Conservation (phyloP, 2,888 invertebrate species). For the Kryphioiulus occultus region DNA sequence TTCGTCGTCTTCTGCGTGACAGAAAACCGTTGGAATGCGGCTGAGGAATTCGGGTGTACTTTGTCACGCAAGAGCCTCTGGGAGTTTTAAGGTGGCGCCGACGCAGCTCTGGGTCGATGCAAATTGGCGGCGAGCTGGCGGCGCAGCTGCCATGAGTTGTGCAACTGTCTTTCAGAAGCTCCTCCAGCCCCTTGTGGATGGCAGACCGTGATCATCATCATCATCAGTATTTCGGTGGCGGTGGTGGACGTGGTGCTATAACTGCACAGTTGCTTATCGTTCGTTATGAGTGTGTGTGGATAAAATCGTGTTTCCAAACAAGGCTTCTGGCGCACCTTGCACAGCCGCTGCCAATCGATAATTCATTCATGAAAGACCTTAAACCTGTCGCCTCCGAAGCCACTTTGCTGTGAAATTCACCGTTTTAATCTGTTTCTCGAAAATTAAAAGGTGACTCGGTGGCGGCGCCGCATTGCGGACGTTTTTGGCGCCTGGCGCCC, state of each 20-base stretch:
- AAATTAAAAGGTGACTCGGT: background rate
- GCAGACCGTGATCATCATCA: background rate
- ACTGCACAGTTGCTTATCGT: background rate
- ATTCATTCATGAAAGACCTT: slow-evolving; percentile 12
- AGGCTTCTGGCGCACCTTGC: too few species aligned
- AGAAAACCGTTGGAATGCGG: slow-evolving; percentile 39
- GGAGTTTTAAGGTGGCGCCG: slow-evolving; percentile 42
- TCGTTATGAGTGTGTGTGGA: too few species aligned
- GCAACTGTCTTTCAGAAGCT: background rate
- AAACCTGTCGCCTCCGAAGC: background rate
- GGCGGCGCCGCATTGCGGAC: background rate
- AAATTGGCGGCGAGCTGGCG: slow-evolving; percentile 29
- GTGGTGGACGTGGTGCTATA: background rate
- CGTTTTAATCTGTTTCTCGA: background rate
- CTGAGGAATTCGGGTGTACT: slow-evolving; percentile 27
- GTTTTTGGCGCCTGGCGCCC: too few species aligned
- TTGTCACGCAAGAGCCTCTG: slow-evolving; percentile 29
- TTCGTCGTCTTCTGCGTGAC: slow-evolving; percentile 21
- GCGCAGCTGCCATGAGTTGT: slow-evolving; percentile 14
- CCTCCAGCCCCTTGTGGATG: background rate
- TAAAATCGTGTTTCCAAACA: too few species aligned
- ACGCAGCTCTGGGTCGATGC: background rate
- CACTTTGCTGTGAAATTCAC: background rate
- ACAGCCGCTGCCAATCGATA: background rate
- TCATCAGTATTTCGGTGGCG: too few species aligned